Percentiles rank a stretch among this genome's conserved stretches.
Conservation (phyloP, 1,140 invertebrate species). For the Nixonia krombeini region DNA sequence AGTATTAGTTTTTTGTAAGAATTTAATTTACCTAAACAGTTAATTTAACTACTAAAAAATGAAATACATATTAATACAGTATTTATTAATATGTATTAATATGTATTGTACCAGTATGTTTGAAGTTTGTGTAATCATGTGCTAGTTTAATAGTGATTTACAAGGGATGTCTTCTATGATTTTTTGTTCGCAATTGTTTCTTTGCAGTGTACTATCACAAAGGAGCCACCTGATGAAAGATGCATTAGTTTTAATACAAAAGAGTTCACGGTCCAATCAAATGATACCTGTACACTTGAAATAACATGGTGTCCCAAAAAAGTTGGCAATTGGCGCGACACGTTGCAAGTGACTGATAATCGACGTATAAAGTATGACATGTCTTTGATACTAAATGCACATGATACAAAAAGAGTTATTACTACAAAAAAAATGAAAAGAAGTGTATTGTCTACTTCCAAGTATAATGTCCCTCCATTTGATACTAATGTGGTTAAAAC, state of each 20-base stretch:
- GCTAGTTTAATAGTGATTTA: too few relatives aligned
- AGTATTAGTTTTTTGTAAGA: too few relatives aligned
- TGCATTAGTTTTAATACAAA: conserved; percentile 72
- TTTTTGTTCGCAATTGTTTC: too few relatives aligned
- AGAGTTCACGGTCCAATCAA: conserved; percentile 67
- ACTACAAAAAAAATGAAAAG: conserved; percentile 66
- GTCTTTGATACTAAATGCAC: conserved; percentile 69
- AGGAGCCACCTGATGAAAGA: conserved; percentile 73
- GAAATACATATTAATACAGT: too few relatives aligned
- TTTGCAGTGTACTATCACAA: conserved; percentile 74
- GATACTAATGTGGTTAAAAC: too few relatives aligned
- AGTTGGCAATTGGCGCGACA: conserved; percentile 75
- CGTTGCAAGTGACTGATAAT: conserved; percentile 75
- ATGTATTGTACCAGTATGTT: too few relatives aligned
- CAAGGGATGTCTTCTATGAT: too few relatives aligned
- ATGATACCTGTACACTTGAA: conserved; percentile 69
- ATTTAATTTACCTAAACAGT: too few relatives aligned
- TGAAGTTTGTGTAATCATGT: too few relatives aligned
- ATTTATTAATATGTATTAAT: too few relatives aligned
- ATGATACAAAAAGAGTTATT: conserved; percentile 25
- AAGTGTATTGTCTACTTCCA: conserved; percentile 31
- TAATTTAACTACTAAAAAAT: too few relatives aligned
- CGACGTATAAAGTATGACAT: conserved; percentile 78
- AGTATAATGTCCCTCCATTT: conserved; percentile 24
- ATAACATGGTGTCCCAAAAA: conserved; percentile 76